phyloP scores from a whole-genome alignment of 2,113 vertebrate genomes.

The Upupa epops region DNA sequence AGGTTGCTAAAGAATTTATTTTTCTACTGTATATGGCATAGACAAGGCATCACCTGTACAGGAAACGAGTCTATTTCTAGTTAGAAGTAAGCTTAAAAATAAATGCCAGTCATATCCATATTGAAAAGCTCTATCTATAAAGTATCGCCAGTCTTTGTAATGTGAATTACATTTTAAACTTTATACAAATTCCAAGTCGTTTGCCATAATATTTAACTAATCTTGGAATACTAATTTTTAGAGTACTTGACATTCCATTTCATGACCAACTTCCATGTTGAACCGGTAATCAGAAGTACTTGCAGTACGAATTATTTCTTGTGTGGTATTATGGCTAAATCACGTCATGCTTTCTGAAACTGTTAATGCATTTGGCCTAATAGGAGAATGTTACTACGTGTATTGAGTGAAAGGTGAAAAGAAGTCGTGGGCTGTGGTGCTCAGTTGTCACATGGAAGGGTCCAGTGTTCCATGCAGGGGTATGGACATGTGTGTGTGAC shows the following conservation, averaged over 20 bases:
- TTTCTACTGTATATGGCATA: conserved; percentile 85
- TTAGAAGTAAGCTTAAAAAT: conserved; percentile 75
- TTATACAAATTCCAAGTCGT: conserved; percentile 44
- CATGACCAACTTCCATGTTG: conserved; percentile 24
- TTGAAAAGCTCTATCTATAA: conserved; percentile 69
- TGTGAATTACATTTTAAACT: conserved; percentile 73
- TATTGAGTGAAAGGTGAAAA: conserved; percentile 18
- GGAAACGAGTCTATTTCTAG: conserved; percentile 78
- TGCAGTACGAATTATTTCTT: conserved; percentile 24
- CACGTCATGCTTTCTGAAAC: conserved; percentile 7
- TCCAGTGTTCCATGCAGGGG: neutral
- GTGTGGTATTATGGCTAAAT: conserved; percentile 27
- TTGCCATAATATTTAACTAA: conserved; percentile 55
- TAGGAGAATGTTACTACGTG: conserved; percentile 20
- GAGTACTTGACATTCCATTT: conserved; percentile 59
- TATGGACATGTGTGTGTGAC: neutral
- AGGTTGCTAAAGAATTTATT: conserved; percentile 86
- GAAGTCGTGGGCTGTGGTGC: neutral
- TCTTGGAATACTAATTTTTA: conserved; percentile 50
- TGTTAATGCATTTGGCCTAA: conserved; percentile 39
- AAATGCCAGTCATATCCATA: conserved; percentile 72
- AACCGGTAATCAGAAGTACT: conserved; percentile 13
- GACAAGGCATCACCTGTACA: conserved; percentile 81
- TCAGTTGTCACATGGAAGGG: neutral
- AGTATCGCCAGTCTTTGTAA: conserved; percentile 69